Evolutionary conservation across 2,888 invertebrate species (phyloP).

Genomic region (Abrostola triplasia): DNA sequence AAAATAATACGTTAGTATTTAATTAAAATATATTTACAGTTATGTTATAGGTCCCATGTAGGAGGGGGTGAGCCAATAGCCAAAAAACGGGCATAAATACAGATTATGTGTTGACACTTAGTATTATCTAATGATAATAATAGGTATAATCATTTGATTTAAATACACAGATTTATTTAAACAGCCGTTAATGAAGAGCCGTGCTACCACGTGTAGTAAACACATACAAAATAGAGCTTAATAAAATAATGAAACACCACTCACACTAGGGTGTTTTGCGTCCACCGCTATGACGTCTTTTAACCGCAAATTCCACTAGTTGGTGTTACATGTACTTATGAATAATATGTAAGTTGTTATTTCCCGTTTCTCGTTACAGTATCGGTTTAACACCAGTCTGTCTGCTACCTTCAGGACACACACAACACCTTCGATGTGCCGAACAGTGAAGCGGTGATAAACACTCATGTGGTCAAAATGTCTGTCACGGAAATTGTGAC

Average conservation of each 20-base stretch:
- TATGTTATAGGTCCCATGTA: too few relatives aligned
- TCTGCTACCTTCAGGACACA: conserved; percentile 47
- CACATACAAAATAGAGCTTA: conserved; percentile 4
- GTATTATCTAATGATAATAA: too few relatives aligned
- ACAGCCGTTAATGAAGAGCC: too few relatives aligned
- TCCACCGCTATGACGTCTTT: conserved; percentile 71
- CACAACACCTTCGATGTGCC: conserved; percentile 26
- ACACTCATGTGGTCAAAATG: conserved; percentile 66
- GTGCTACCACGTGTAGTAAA: too few relatives aligned
- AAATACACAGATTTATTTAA: too few relatives aligned
- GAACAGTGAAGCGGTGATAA: conserved; percentile 33
- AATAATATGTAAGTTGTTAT: conserved; percentile 57
- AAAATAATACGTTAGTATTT: conserved; percentile 18
- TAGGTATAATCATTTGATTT: too few relatives aligned
- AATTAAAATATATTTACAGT: background rate
- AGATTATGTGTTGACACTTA: too few relatives aligned
- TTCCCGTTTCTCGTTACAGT: conserved; percentile 71
- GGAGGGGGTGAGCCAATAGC: too few relatives aligned
- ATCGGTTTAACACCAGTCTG: conserved; percentile 59
- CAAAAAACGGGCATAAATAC: too few relatives aligned
- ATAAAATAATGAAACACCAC: conserved; percentile 15
- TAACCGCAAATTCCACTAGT: conserved; percentile 76
- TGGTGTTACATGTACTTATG: conserved; percentile 64
- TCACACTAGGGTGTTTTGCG: conserved; percentile 61
- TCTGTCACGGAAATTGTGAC: conserved; percentile 58